A percentile compares a stretch with the other conserved stretches of the same genome.
These are phyloP conservation scores for Halictus ligatus DNA, from an alignment of 2,888 invertebrate genomes.

Conservation along the genomic window DNA sequence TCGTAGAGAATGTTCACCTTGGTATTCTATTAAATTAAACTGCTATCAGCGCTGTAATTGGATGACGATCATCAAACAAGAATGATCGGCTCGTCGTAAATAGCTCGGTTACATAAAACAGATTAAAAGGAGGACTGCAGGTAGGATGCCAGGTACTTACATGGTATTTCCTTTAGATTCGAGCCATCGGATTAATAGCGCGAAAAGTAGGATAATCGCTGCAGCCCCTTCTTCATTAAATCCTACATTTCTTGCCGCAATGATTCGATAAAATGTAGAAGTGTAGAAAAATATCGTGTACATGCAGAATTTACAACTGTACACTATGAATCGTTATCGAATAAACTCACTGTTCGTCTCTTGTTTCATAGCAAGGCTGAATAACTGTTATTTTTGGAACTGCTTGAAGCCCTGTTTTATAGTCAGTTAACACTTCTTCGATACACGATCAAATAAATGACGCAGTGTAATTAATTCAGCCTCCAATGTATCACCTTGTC, in stretches of 20 bases:
- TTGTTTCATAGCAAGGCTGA: background rate
- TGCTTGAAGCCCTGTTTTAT: background rate
- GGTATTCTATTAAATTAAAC: constrained; percentile 34
- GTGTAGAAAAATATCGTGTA: constrained; percentile 24
- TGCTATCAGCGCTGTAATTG: constrained; percentile 27
- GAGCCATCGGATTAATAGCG: constrained; percentile 2
- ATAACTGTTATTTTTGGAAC: background rate
- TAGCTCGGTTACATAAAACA: constrained; percentile 21
- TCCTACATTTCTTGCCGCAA: background rate
- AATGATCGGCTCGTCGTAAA: constrained; percentile 32
- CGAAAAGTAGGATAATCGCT: constrained; percentile 10
- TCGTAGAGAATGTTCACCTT: constrained; percentile 26
- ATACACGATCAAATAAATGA: constrained; percentile 1
- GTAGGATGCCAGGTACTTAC: constrained; percentile 14
- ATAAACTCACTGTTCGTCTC: constrained; percentile 16
- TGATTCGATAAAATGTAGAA: background rate
- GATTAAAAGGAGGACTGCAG: constrained; percentile 1
- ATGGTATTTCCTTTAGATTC: constrained; percentile 4
- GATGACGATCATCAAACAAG: constrained; percentile 11
- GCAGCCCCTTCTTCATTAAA: background rate
- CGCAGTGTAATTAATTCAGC: constrained; percentile 11
- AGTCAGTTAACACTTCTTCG: constrained; percentile 16
- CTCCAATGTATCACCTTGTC: constrained; percentile 16
- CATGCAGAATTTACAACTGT: constrained; percentile 24
- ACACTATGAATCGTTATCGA: constrained; percentile 11